Conservation (phyloP, 2,113 vertebrate genomes). For the Eretmodus cyanostictus region DNA sequence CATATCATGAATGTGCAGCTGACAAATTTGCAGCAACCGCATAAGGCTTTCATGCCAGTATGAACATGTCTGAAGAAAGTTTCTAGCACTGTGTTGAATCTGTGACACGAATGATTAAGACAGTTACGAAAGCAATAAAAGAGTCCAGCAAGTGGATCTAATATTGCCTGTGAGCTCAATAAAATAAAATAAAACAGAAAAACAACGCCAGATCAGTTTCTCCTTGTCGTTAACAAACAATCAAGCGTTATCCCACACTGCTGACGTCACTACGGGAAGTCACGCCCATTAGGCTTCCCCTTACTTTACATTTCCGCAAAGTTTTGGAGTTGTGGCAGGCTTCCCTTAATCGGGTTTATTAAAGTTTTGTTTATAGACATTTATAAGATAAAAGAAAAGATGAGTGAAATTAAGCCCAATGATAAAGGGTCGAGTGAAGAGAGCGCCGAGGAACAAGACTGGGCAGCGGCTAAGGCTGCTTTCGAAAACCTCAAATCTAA, state of each 20-base stretch:
- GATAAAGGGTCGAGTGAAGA: neutral
- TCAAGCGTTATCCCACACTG: neutral
- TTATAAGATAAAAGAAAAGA: neutral
- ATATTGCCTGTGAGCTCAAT: neutral
- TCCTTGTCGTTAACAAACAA: neutral
- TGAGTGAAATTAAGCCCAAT: conserved; percentile 51
- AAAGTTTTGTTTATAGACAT: neutral
- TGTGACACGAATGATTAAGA: neutral
- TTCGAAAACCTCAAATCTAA: conserved; percentile 74
- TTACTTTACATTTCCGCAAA: conserved; percentile 30
- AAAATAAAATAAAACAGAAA: neutral
- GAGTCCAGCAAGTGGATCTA: neutral
- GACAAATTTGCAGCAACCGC: neutral
- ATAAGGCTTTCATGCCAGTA: neutral
- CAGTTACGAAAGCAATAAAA: neutral
- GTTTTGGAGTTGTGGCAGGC: neutral
- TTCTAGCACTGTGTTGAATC: neutral
- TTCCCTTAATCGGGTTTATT: rapidly evolving
- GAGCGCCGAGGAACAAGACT: conserved; percentile 58
- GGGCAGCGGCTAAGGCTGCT: conserved; percentile 72
- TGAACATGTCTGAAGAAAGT: neutral
- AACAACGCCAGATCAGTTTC: neutral
- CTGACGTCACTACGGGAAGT: neutral
- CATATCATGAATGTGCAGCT: neutral
- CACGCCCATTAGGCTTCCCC: neutral